Evolutionary conservation across 2,113 vertebrate genomes (phyloP).

Genomic region (Malaclemys terrapin): DNA sequence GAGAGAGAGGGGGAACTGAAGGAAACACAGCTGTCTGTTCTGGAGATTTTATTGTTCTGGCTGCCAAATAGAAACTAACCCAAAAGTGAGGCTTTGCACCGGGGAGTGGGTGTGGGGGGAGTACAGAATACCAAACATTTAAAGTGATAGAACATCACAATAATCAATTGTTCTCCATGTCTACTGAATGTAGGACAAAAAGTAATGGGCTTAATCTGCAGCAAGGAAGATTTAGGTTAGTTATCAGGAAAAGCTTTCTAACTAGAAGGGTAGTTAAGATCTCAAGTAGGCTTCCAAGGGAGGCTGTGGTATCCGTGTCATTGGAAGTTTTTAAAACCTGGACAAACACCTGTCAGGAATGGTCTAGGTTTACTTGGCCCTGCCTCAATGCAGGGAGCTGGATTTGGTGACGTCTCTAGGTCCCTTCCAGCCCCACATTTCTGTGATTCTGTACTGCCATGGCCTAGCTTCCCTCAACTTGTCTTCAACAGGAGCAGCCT

Average conservation of each 20-base stretch:
- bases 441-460: not conserved
- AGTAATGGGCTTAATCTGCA: not conserved
- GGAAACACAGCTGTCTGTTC: not conserved
- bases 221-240: not conserved
- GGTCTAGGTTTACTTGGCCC: too few relatives aligned
- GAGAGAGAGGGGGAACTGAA: not conserved
- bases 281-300: not conserved
- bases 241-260: not conserved
- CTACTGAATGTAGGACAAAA: not conserved
- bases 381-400: not conserved
- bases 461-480: not conserved
- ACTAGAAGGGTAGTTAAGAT: not conserved
- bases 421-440: not conserved
- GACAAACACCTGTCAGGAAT: not conserved
- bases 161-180: not conserved
- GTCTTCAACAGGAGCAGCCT: not conserved
- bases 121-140: not conserved
- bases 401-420: not conserved
- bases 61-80: not conserved
- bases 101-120: not conserved
- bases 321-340: not conserved
- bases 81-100: not conserved
- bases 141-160: not conserved
- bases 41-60: not conserved
- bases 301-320: not conserved